Evolutionary conservation across 2,113 vertebrate species (phyloP).

Genomic region (Ailuropoda melanoleuca): DNA sequence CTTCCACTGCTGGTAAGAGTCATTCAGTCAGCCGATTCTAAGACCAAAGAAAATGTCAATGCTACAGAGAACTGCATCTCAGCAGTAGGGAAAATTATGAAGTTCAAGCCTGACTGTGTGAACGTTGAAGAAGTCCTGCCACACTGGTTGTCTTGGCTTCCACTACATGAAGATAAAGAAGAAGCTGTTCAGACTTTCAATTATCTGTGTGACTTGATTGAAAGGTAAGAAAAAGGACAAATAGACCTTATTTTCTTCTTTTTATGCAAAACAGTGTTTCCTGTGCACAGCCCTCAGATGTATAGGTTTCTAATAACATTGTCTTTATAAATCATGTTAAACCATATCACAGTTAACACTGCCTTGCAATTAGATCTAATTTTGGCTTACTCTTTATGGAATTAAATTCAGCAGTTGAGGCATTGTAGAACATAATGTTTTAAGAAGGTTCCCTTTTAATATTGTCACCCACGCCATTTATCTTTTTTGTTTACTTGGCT

Average conservation of each 20-base stretch:
- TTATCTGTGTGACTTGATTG: slow-evolving; percentile 97
- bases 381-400: neutral
- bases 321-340: neutral
- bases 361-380: neutral
- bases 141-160: slow-evolving; percentile 98
- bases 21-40: slow-evolving; percentile 94
- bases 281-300: neutral
- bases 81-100: slow-evolving; percentile 97
- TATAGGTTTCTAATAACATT: neutral
- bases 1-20: slow-evolving; percentile 94
- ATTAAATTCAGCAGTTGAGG: neutral
- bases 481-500: neutral
- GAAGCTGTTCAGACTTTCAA: slow-evolving; percentile 97
- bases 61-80: slow-evolving; percentile 99
- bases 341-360: neutral
- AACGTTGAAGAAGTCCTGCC: slow-evolving; percentile 95
- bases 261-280: neutral
- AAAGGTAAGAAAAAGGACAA: slow-evolving; percentile 88
- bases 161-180: slow-evolving; percentile 98
- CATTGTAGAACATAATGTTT: neutral
- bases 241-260: neutral
- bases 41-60: slow-evolving; percentile 96
- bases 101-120: slow-evolving; percentile 95
- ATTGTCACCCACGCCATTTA: neutral
- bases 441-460: neutral